These are phyloP conservation scores for Ascidia mentula DNA, from an alignment of 23 tunicate genomes.

Conservation along the genomic window DNA sequence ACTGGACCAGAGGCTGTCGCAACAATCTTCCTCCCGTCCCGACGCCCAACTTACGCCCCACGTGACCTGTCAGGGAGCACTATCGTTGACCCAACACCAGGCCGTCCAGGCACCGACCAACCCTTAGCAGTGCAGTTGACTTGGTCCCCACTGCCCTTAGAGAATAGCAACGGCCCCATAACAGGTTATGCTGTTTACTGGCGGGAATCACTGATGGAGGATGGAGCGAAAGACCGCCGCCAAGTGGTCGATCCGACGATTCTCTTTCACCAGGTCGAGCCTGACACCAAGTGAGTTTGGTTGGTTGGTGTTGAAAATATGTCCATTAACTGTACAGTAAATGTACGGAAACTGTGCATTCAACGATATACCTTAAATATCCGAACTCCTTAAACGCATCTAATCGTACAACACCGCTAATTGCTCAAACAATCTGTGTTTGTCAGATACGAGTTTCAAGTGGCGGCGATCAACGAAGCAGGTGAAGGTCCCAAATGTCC, in stretches of 20 bases:
- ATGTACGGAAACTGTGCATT: no score
- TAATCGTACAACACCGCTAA: no score
- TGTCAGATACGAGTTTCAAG: constrained; percentile 67
- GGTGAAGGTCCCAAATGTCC: constrained; percentile 72
- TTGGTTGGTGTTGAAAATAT: no score
- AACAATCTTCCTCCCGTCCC: constrained; percentile 21
- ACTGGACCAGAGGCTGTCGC: constrained; percentile 27
- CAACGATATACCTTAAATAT: no score
- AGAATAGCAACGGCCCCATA: constrained; percentile 58
- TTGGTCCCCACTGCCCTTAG: constrained; percentile 54
- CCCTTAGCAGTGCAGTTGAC: constrained; percentile 36
- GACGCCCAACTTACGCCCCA: constrained; percentile 67
- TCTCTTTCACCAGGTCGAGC: not conserved
- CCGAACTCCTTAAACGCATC: no score
- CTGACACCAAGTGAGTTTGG: not conserved
- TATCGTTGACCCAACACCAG: constrained; percentile 3
- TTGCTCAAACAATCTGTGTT: not conserved
- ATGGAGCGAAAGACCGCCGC: not conserved
- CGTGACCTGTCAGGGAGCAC: constrained; percentile 39
- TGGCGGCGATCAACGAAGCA: constrained; percentile 70
- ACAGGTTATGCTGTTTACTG: constrained; percentile 52
- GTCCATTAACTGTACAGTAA: no score
- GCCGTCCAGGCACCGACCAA: not conserved
- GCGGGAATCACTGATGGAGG: constrained; percentile 31
- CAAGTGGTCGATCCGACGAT: not conserved